phyloP scores from a whole-genome alignment of 2,888 invertebrate genomes.

The Acrobasis consociella region DNA sequence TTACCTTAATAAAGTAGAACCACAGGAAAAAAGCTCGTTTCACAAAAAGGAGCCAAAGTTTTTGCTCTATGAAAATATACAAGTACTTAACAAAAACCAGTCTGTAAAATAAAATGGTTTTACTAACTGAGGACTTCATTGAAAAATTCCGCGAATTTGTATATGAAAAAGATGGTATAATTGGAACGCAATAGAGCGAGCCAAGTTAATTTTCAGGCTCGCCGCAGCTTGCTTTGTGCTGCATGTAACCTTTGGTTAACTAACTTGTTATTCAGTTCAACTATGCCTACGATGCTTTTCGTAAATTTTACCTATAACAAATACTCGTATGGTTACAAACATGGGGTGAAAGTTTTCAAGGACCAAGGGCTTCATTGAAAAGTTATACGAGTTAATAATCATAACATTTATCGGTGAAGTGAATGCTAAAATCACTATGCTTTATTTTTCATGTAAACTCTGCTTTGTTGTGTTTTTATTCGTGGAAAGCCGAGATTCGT shows the following conservation, averaged over 20 bases:
- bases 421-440: too few species aligned
- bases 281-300: neutral
- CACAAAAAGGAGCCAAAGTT: neutral
- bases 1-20: too few species aligned
- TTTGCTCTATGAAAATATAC: neutral
- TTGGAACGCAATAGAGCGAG: slow-evolving; percentile 73
- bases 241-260: slow-evolving; percentile 43
- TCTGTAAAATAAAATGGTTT: neutral
- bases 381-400: too few species aligned
- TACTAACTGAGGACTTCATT: neutral
- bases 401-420: too few species aligned
- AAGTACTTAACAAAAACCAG: neutral
- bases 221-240: slow-evolving; percentile 75
- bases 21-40: too few species aligned
- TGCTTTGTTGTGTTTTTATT: too few species aligned
- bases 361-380: too few species aligned
- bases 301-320: too few species aligned
- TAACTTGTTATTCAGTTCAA: neutral
- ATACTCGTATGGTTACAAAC: too few species aligned
- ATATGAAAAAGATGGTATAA: neutral
- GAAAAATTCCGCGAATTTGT: neutral
- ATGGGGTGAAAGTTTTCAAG: too few species aligned
- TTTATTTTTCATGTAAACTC: too few species aligned
- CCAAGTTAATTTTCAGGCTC: slow-evolving; percentile 79
- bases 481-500: too few species aligned